Evolutionary conservation across 2,797 vertebrate species (phyloP).

Genomic region (Leptodactylus fallax): DNA sequence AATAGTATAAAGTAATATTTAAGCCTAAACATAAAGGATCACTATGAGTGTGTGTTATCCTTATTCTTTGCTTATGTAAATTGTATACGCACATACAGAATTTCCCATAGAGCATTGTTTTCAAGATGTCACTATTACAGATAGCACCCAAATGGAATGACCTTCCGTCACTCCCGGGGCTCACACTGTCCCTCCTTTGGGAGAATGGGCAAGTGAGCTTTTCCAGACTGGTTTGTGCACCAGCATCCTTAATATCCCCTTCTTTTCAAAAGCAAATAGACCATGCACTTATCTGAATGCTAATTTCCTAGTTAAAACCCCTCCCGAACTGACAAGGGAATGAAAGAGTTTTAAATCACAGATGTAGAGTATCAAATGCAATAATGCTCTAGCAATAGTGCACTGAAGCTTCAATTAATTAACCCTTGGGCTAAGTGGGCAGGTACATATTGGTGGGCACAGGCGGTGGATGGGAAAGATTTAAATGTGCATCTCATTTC

Average conservation of each 20-base stretch:
- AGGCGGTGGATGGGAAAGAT: conserved; percentile 88
- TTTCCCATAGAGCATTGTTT: conserved; percentile 14
- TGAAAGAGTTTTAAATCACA: conserved; percentile 91
- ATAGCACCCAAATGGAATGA: conserved; percentile 44
- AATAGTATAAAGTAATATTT: not conserved
- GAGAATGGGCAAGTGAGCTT: conserved; percentile 73
- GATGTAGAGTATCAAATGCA: conserved; percentile 93
- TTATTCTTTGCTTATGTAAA: not conserved
- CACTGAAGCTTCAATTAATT: conserved; percentile 93
- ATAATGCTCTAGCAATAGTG: conserved; percentile 87
- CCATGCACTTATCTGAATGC: conserved; percentile 95
- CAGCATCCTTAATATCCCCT: conserved; percentile 88
- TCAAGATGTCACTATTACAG: conserved; percentile 32
- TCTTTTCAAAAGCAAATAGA: conserved; percentile 86
- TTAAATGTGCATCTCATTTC: conserved; percentile 99
- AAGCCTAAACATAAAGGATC: not conserved
- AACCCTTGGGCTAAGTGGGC: conserved; percentile 90
- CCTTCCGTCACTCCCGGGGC: conserved; percentile 10
- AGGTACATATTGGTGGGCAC: conserved; percentile 87
- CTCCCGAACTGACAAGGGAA: conserved; percentile 85
- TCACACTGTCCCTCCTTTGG: conserved; percentile 68
- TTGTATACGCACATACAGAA: not conserved
- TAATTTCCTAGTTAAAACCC: conserved; percentile 97
- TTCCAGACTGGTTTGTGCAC: conserved; percentile 81
- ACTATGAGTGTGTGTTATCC: not conserved